Percentiles rank a stretch among this genome's conserved stretches.
phyloP scores from a whole-genome alignment of 2,113 vertebrate species.

The Danio rerio region GRCz12tu NC_133187.1:43865001-43865500 shows the following conservation, averaged over 20 bases:
- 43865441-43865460: too few species aligned
- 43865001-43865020: background rate
- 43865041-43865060: background rate
- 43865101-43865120: slow-evolving; percentile 22
- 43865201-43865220: slow-evolving; percentile 43
- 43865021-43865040: background rate
- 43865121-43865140: slow-evolving; percentile 47
- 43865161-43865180: slow-evolving; percentile 12
- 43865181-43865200: slow-evolving; percentile 12
- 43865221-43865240: slow-evolving; percentile 27
- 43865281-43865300: background rate
- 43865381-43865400: too few species aligned
- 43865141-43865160: slow-evolving; percentile 13
- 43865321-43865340: slow-evolving; percentile 10
- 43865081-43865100: background rate
- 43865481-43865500: too few species aligned
- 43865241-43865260: slow-evolving; percentile 27
- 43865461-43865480: too few species aligned
- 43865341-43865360: background rate
- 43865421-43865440: too few species aligned
- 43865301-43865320: slow-evolving; percentile 21
- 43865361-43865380: background rate
- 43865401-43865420: too few species aligned
- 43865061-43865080: slow-evolving; percentile 22
- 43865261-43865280: slow-evolving; percentile 24